These are phyloP conservation scores for Amia ocellicauda DNA, from an alignment of 2,113 vertebrate species.

Conservation along the genomic window DNA sequence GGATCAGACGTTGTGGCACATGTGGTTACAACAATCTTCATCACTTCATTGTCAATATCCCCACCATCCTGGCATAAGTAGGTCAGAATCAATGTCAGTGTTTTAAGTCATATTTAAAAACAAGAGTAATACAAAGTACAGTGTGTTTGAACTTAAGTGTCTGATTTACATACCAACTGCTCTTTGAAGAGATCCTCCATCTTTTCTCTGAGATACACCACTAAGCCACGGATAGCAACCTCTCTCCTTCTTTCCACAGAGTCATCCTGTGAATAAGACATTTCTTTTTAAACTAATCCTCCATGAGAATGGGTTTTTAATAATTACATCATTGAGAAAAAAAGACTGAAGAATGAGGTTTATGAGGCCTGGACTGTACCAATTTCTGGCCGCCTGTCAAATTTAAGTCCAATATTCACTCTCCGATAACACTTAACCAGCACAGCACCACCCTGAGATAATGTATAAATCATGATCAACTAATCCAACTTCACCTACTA, in stretches of 20 bases:
- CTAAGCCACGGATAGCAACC: constrained; percentile 18
- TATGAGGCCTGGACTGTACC: not conserved
- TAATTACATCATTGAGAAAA: constrained; percentile 9
- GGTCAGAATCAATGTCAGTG: constrained; percentile 24
- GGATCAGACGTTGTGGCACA: no score
- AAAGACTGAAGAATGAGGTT: constrained; percentile 6
- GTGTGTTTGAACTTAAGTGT: constrained; percentile 7
- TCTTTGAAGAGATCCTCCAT: constrained; percentile 25
- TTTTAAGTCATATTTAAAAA: constrained; percentile 18
- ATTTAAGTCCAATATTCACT: no score
- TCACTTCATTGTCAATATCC: no score
- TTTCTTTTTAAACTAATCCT: constrained; percentile 3
- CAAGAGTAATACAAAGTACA: constrained; percentile 19
- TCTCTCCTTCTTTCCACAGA: constrained; percentile 19
- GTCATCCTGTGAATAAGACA: constrained; percentile 15
- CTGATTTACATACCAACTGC: constrained; percentile 8
- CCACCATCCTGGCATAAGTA: no score
- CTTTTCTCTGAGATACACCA: constrained; percentile 29
- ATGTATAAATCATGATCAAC: no score
- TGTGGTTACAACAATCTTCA: no score
- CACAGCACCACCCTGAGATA: no score
- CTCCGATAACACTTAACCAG: no score
- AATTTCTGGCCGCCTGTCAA: not conserved
- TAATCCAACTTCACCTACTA: no score
- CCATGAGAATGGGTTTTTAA: not conserved